These are phyloP conservation scores for Sebastes oblongus DNA, from an alignment of 2,797 vertebrate genomes.

Conservation along the genomic window DNA sequence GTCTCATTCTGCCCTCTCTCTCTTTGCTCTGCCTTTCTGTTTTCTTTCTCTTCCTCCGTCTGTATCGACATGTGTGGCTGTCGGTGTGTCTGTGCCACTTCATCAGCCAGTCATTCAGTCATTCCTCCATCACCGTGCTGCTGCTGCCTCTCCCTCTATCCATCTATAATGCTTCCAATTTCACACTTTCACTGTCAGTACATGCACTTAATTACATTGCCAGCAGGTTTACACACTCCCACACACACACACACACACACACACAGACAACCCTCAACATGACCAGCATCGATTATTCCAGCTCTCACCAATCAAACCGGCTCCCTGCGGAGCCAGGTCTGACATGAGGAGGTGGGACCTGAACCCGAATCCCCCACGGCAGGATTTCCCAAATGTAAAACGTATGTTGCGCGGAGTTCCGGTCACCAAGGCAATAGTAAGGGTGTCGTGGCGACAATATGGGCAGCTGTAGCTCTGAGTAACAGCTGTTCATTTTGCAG, in stretches of 20 bases:
- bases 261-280: neutral
- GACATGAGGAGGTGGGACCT: neutral
- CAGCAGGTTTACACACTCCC: slow-evolving; percentile 25
- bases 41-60: slow-evolving; percentile 1
- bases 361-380: neutral
- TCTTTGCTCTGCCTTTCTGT: neutral
- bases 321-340: neutral
- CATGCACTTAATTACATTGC: slow-evolving; percentile 57
- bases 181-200: slow-evolving; percentile 61
- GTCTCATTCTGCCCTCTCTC: neutral
- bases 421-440: slow-evolving; percentile 60
- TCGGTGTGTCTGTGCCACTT: slow-evolving; percentile 24
- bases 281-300: slow-evolving; percentile 14
- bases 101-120: slow-evolving; percentile 27
- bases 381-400: slow-evolving; percentile 8
- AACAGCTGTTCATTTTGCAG: slow-evolving; percentile 79
- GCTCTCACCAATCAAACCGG: slow-evolving; percentile 4
- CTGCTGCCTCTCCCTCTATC: slow-evolving; percentile 19
- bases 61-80: neutral
- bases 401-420: slow-evolving; percentile 3
- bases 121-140: slow-evolving; percentile 15
- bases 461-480: slow-evolving; percentile 67
- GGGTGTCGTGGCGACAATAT: slow-evolving; percentile 37
- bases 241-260: neutral
- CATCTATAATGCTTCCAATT: slow-evolving; percentile 52